Evolutionary conservation across 2,888 invertebrate species (phyloP).

Genomic region (Sphecodes monilicornis): DNA sequence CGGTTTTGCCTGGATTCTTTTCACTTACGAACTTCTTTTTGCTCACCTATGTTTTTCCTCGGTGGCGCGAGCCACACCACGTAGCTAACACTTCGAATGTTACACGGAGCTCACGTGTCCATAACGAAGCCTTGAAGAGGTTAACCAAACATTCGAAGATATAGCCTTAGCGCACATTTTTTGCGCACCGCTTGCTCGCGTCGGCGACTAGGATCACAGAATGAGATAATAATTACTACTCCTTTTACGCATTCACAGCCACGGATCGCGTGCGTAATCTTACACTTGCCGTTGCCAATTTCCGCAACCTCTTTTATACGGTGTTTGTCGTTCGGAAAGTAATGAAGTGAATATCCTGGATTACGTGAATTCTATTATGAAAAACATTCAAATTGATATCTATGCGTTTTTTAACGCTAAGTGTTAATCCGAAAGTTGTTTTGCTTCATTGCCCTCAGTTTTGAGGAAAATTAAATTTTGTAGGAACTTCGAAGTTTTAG

Average conservation of each 20-base stretch:
- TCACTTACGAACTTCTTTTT: not conserved
- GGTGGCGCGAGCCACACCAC: not conserved
- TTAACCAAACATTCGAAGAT: not conserved
- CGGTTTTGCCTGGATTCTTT: constrained; percentile 16
- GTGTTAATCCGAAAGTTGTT: no score
- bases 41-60: not conserved
- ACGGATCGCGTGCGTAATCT: not conserved
- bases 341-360: not conserved
- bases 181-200: not conserved
- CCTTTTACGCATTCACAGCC: not conserved
- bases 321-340: not conserved
- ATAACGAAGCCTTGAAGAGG: not conserved
- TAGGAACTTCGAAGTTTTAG: no score
- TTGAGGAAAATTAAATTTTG: no score
- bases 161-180: not conserved
- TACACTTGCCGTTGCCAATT: not conserved
- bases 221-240: not conserved
- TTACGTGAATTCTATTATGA: not conserved
- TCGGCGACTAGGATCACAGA: not conserved
- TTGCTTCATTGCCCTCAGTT: no score
- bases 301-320: not conserved
- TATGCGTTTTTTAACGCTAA: no score
- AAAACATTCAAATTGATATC: no score
- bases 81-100: not conserved
- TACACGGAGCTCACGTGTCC: not conserved